Evolutionary conservation across 1,140 invertebrate genomes (phyloP).

Genomic region (Lasaia peninsularis): DNA sequence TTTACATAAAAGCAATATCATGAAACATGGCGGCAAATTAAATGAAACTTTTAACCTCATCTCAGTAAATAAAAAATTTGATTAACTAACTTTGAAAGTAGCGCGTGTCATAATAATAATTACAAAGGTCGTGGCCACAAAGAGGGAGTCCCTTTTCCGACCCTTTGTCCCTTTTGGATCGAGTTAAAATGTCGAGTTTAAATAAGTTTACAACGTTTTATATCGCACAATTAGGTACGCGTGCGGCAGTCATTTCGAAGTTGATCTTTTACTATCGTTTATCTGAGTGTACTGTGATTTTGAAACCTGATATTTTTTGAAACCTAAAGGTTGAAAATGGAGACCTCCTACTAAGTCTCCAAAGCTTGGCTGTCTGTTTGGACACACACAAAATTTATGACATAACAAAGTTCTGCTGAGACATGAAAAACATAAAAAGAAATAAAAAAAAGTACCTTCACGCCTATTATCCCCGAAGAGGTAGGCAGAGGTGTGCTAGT

Average conservation of each 20-base stretch:
- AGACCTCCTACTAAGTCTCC: too few relatives aligned
- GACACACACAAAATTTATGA: too few relatives aligned
- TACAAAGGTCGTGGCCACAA: slow-evolving; percentile 4
- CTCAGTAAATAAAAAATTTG: slow-evolving; percentile 2
- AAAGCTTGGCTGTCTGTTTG: too few relatives aligned
- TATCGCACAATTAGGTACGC: neutral
- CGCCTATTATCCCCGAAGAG: too few relatives aligned
- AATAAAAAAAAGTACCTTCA: too few relatives aligned
- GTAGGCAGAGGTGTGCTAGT: too few relatives aligned
- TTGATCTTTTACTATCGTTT: too few relatives aligned
- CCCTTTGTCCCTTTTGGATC: slow-evolving; percentile 4
- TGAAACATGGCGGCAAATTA: neutral
- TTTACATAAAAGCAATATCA: neutral
- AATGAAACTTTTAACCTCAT: neutral
- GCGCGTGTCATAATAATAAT: slow-evolving; percentile 1
- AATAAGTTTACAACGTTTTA: neutral
- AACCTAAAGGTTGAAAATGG: too few relatives aligned
- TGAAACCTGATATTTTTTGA: too few relatives aligned
- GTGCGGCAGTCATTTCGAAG: neutral
- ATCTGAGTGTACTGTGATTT: too few relatives aligned
- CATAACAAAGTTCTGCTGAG: too few relatives aligned
- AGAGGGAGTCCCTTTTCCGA: neutral
- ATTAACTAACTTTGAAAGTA: slow-evolving; percentile 3
- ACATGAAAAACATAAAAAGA: too few relatives aligned
- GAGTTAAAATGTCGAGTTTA: slow-evolving; percentile 1